A percentile compares a stretch with the other conserved stretches of the same genome.
These are phyloP conservation scores for Sphenodon punctatus DNA, from an alignment of 2,797 vertebrate genomes.

Conservation along the genomic window DNA sequence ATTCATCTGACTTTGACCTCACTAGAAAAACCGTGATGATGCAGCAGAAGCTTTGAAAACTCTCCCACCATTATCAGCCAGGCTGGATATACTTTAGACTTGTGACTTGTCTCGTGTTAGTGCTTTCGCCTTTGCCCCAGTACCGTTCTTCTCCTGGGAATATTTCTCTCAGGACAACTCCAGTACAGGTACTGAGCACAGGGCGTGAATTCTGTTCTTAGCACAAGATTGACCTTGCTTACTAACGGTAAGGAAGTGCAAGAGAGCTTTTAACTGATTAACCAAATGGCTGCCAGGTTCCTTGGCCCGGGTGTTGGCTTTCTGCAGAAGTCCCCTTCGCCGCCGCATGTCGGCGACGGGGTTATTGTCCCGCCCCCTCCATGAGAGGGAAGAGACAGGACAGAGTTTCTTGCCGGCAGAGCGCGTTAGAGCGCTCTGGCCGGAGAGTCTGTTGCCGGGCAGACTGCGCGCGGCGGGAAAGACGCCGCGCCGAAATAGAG, in stretches of 20 bases:
- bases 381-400: no score
- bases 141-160: not conserved
- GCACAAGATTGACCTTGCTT: rapidly evolving
- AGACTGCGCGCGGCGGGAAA: no score
- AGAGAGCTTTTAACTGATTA: rapidly evolving
- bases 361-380: no score
- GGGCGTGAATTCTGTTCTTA: rapidly evolving
- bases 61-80: not conserved
- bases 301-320: rapidly evolving
- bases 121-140: not conserved
- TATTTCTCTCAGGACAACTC: not conserved
- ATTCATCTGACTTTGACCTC: not conserved
- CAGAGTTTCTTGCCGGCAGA: no score
- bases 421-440: no score
- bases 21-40: rapidly evolving
- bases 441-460: no score
- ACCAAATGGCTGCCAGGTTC: not conserved
- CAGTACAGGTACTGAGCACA: not conserved
- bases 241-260: not conserved
- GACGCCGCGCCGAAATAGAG: no score
- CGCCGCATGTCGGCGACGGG: no score
- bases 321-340: no score
- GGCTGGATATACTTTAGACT: not conserved
- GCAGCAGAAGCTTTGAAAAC: not conserved
- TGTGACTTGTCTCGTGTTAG: not conserved